Conservation (phyloP, 2,113 vertebrate genomes). For the Ranitomeya imitator region DNA sequence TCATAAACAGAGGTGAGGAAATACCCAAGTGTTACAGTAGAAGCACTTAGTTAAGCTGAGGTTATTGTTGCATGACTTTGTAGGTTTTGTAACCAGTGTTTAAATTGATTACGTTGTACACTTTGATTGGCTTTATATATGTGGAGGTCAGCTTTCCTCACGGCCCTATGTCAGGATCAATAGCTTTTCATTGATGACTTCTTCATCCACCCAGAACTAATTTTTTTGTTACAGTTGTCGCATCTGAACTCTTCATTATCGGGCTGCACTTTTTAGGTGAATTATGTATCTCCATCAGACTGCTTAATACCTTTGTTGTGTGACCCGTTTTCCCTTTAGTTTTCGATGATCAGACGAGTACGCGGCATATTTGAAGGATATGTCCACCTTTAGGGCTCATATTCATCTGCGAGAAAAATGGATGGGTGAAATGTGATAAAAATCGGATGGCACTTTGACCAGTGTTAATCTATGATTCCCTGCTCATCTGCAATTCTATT, state of each 20-base stretch:
- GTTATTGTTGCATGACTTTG: constrained; percentile 15
- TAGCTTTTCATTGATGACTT: constrained; percentile 14
- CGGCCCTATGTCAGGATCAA: constrained; percentile 8
- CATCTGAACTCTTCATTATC: background rate
- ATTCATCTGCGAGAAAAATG: too few species aligned
- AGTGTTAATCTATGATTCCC: too few species aligned
- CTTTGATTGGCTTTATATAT: constrained; percentile 31
- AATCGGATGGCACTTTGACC: too few species aligned
- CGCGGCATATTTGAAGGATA: too few species aligned
- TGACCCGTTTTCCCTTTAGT: background rate
- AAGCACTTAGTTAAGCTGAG: background rate
- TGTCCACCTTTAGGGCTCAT: too few species aligned
- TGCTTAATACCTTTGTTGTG: background rate
- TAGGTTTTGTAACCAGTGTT: constrained; percentile 2
- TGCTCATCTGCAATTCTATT: too few species aligned
- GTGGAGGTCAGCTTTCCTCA: constrained; percentile 19
- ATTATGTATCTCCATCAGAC: background rate
- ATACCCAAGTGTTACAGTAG: background rate
- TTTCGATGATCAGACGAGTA: background rate
- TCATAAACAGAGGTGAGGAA: background rate
- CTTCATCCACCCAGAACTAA: constrained; percentile 35
- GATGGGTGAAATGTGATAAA: too few species aligned
- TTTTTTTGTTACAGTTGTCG: constrained; percentile 9
- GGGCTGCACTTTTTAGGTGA: background rate
- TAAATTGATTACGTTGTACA: background rate